Evolutionary conservation across 2,113 vertebrate genomes (phyloP).

Genomic region (Nematolebias whitei): DNA sequence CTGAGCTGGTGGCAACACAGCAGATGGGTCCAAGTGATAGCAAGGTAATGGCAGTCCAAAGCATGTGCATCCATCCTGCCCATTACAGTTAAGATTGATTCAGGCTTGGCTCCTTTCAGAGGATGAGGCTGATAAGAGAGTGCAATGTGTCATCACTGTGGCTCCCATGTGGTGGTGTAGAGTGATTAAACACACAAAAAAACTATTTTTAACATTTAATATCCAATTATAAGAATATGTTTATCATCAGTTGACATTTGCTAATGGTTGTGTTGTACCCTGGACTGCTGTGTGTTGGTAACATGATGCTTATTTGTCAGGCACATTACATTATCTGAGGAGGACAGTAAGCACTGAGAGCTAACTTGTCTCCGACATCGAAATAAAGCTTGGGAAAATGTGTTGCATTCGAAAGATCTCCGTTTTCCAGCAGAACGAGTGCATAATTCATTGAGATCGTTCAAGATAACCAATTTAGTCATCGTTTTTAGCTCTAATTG

Average conservation of each 20-base stretch:
- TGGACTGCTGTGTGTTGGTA: slow-evolving; percentile 36
- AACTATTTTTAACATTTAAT: slow-evolving; percentile 3
- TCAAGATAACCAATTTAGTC: slow-evolving; percentile 58
- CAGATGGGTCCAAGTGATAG: slow-evolving; percentile 56
- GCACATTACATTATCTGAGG: slow-evolving; percentile 55
- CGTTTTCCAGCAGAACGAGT: neutral
- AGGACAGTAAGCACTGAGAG: slow-evolving; percentile 18
- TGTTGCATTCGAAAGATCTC: slow-evolving; percentile 3
- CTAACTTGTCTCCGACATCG: slow-evolving; percentile 17
- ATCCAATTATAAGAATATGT: slow-evolving; percentile 39
- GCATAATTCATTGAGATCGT: slow-evolving; percentile 47
- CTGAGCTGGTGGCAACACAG: slow-evolving; percentile 38
- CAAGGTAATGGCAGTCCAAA: slow-evolving; percentile 41
- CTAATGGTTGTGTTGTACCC: slow-evolving; percentile 33
- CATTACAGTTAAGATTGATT: slow-evolving; percentile 69
- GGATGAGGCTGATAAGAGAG: slow-evolving; percentile 57
- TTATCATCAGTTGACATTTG: slow-evolving; percentile 46
- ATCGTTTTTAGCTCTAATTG: slow-evolving; percentile 46
- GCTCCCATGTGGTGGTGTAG: slow-evolving; percentile 42
- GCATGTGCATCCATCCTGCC: slow-evolving; percentile 37
- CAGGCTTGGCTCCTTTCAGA: slow-evolving; percentile 40
- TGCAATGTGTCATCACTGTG: slow-evolving; percentile 47
- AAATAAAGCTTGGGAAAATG: slow-evolving; percentile 21
- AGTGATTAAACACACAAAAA: slow-evolving; percentile 49
- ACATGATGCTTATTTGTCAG: slow-evolving; percentile 37